Evolutionary conservation across 1,140 invertebrate species (phyloP).

Genomic region (Temnothorax longispinosus): DNA sequence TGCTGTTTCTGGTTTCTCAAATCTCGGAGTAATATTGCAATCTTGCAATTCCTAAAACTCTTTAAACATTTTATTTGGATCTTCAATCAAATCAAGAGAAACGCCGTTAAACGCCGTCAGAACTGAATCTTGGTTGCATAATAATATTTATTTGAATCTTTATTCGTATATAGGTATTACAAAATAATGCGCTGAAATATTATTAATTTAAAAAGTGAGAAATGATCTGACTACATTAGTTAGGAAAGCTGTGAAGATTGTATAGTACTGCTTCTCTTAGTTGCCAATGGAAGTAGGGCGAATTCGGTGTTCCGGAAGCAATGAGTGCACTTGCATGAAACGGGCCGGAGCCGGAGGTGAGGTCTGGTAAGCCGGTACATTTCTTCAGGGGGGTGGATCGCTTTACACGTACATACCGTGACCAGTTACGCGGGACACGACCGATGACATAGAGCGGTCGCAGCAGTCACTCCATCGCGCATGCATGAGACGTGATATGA

Average conservation of each 20-base stretch:
- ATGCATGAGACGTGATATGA: constrained; percentile 77
- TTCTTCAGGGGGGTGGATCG: constrained; percentile 63
- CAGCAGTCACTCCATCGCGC: constrained; percentile 74
- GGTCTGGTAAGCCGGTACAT: constrained; percentile 41
- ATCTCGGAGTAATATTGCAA: not conserved
- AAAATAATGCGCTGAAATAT: not conserved
- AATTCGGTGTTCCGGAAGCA: constrained; percentile 45
- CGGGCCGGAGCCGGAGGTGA: constrained; percentile 4
- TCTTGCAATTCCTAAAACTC: not conserved
- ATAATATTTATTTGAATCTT: too few species aligned
- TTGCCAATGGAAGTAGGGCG: constrained; percentile 56
- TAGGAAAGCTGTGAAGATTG: not conserved
- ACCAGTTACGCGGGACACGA: constrained; percentile 68
- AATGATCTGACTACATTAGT: not conserved
- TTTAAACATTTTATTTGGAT: not conserved
- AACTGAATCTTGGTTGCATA: too few species aligned
- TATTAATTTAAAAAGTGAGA: not conserved
- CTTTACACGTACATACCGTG: constrained; percentile 53
- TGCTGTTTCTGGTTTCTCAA: not conserved
- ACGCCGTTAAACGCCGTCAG: too few species aligned
- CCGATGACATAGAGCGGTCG: constrained; percentile 71
- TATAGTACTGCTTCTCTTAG: not conserved
- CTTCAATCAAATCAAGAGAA: too few species aligned
- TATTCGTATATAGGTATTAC: not conserved
- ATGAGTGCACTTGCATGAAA: constrained; percentile 46